phyloP scores from a whole-genome alignment of 2,888 invertebrate species.

The Limnephilus lunatus region DNA sequence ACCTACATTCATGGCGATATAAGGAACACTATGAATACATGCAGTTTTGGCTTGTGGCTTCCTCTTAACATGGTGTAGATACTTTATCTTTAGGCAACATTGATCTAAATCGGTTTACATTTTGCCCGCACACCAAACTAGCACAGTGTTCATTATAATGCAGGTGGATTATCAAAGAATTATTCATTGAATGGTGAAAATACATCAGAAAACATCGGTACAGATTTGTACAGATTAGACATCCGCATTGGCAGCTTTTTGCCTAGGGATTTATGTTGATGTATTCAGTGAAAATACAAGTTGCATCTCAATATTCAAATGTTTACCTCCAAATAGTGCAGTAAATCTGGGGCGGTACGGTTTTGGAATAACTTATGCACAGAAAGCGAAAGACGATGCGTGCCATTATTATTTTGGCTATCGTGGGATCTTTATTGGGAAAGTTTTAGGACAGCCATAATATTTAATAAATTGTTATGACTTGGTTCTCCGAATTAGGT shows the following conservation, averaged over 20 bases:
- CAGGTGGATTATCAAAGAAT: no score
- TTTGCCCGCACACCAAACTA: no score
- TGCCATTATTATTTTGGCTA: background rate
- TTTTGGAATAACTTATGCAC: background rate
- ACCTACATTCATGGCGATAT: no score
- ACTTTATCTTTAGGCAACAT: no score
- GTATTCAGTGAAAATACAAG: background rate
- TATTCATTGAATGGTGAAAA: background rate
- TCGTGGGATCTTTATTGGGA: constrained; percentile 34
- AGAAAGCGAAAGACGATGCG: constrained; percentile 32
- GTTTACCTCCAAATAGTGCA: constrained; percentile 4
- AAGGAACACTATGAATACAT: no score
- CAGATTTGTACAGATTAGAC: background rate
- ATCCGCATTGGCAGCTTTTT: background rate
- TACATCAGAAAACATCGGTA: background rate
- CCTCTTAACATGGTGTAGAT: no score
- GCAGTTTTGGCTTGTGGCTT: no score
- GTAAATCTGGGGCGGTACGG: background rate
- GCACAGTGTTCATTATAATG: no score
- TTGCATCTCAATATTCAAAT: constrained; percentile 13
- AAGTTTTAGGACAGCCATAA: constrained; percentile 24
- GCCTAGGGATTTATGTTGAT: background rate
- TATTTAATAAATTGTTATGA: background rate
- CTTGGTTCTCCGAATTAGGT: background rate
- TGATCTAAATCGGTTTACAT: no score